These are phyloP conservation scores for Tethya wilhelma DNA, from an alignment of 37 sponge, comb jelly and placozoan genomes.

Conservation along the genomic window DNA sequence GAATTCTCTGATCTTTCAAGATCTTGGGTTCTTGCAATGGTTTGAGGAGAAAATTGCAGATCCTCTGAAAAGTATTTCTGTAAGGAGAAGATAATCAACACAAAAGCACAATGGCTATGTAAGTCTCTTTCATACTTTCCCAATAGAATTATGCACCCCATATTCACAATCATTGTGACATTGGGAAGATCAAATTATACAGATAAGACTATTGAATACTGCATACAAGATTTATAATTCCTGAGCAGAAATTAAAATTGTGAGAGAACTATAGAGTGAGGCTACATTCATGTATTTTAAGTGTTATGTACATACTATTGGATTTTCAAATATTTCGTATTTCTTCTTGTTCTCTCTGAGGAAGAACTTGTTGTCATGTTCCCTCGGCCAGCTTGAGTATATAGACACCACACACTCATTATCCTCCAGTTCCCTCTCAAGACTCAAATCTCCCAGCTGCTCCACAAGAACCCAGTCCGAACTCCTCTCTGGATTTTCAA, in stretches of 20 bases:
- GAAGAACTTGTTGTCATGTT: slow-evolving; percentile 76
- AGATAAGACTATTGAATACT: too few species aligned
- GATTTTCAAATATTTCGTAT: slow-evolving; percentile 84
- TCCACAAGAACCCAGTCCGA: slow-evolving; percentile 85
- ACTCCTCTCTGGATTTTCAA: slow-evolving; percentile 70
- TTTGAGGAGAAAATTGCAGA: slow-evolving; percentile 54
- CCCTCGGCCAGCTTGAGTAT: slow-evolving; percentile 80
- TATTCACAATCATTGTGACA: too few species aligned
- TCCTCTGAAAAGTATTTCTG: slow-evolving; percentile 88
- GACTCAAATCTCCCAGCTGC: slow-evolving; percentile 72
- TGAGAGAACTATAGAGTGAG: too few species aligned
- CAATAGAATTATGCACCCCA: too few species aligned
- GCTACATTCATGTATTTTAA: too few species aligned
- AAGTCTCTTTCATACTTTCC: too few species aligned
- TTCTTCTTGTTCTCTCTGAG: slow-evolving; percentile 78
- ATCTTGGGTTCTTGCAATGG: slow-evolving; percentile 26
- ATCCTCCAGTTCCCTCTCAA: slow-evolving; percentile 83
- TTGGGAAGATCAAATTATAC: too few species aligned
- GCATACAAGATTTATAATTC: too few species aligned
- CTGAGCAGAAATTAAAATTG: too few species aligned
- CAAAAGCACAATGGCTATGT: too few species aligned
- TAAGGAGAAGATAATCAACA: neutral
- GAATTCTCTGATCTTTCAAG: slow-evolving; percentile 71
- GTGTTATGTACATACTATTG: too few species aligned
- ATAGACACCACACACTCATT: slow-evolving; percentile 84